phyloP scores from a whole-genome alignment of 2,797 vertebrate species.

The Myripristis murdjan region DNA sequence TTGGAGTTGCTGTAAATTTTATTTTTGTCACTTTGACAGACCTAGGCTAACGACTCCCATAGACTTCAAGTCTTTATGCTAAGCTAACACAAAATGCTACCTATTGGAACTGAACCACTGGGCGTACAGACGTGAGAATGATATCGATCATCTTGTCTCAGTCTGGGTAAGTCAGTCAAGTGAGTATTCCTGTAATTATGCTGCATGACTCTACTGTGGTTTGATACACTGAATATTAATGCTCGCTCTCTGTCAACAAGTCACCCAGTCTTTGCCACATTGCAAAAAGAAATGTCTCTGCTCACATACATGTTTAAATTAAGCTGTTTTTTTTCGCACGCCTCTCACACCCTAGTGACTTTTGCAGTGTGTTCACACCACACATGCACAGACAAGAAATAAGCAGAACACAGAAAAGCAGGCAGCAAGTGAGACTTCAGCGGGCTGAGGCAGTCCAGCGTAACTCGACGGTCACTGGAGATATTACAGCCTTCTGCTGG shows the following conservation, averaged over 20 bases:
- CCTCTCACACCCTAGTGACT: not conserved
- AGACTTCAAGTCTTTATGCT: no score
- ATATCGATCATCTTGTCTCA: no score
- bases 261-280: not conserved
- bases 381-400: not conserved
- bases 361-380: not conserved
- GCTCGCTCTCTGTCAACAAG: no score
- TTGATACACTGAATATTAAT: not conserved
- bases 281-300: not conserved
- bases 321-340: not conserved
- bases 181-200: no score
- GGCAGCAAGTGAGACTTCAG: not conserved
- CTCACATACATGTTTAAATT: not conserved
- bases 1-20: no score
- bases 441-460: not conserved
- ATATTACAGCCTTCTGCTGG: not conserved
- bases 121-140: no score
- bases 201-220: not conserved
- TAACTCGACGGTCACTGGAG: not conserved
- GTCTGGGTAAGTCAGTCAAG: no score
- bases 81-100: no score
- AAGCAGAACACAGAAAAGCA: not conserved
- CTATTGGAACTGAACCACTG: no score
- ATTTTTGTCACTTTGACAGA: no score
- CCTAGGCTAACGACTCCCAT: no score